A percentile compares a stretch with the other conserved stretches of the same genome.
These are phyloP conservation scores for Dendropsophus ebraccatus DNA, from an alignment of 2,113 vertebrate species.

Conservation along the genomic window DNA sequence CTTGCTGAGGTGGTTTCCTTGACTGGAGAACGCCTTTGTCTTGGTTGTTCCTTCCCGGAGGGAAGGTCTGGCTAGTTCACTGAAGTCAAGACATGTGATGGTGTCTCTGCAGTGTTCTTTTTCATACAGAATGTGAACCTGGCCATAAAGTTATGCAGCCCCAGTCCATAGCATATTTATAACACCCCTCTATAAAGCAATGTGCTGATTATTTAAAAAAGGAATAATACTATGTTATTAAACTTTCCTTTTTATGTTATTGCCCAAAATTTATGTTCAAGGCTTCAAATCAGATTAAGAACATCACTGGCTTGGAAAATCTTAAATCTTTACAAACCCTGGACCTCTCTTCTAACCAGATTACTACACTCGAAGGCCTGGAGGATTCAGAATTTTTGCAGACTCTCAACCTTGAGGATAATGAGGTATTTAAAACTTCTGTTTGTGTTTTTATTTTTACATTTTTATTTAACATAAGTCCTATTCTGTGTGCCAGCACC, in stretches of 20 bases:
- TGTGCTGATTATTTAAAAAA: not conserved
- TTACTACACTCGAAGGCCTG: slow-evolving; percentile 82
- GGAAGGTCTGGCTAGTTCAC: too few relatives aligned
- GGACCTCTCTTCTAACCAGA: slow-evolving; percentile 85
- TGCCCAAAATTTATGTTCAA: slow-evolving; percentile 60
- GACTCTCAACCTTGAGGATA: slow-evolving; percentile 81
- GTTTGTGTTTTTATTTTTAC: not conserved
- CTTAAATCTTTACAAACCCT: slow-evolving; percentile 76
- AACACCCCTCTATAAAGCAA: not conserved
- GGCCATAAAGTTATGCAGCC: not conserved
- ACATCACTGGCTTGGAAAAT: slow-evolving; percentile 77
- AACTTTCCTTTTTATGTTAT: not conserved
- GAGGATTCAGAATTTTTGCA: slow-evolving; percentile 78
- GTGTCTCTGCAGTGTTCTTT: too few relatives aligned
- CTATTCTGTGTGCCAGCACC: too few relatives aligned
- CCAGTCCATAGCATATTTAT: not conserved
- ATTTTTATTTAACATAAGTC: too few relatives aligned
- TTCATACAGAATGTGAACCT: too few relatives aligned
- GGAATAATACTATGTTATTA: too few relatives aligned
- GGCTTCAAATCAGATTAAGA: slow-evolving; percentile 84
- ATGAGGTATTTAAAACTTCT: slow-evolving; percentile 76
- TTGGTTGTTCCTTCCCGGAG: too few relatives aligned
- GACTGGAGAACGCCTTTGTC: too few relatives aligned
- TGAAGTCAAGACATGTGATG: too few relatives aligned
- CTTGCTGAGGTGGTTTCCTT: too few relatives aligned